These are phyloP conservation scores for Pungitius pungitius DNA, from an alignment of 2,113 vertebrate species.

Conservation along the genomic window DNA sequence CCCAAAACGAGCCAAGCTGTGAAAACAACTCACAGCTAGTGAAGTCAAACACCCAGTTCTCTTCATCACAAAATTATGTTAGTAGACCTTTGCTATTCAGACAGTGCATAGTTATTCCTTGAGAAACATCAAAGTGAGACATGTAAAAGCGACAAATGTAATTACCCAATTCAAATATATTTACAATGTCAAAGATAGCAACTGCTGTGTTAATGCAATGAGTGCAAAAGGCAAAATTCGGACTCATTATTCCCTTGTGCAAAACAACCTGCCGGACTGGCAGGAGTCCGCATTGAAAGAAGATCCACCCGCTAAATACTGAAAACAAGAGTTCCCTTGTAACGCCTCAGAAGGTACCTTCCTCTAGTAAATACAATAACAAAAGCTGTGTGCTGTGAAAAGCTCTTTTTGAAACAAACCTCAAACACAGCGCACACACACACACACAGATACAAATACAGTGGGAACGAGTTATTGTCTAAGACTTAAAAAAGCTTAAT, in stretches of 20 bases:
- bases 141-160: slow-evolving; percentile 20
- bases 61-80: neutral
- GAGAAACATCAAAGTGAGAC: slow-evolving; percentile 10
- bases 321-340: slow-evolving; percentile 4
- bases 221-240: neutral
- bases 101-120: slow-evolving; percentile 27
- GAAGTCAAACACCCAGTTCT: neutral
- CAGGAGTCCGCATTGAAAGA: slow-evolving; percentile 23
- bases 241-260: neutral
- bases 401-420: slow-evolving; percentile 40
- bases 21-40: slow-evolving; percentile 13
- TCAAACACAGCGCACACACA: slow-evolving; percentile 8
- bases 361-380: slow-evolving; percentile 37
- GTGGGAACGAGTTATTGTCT: slow-evolving; percentile 19
- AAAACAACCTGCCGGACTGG: slow-evolving; percentile 15
- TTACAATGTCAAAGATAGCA: slow-evolving; percentile 8
- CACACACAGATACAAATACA: slow-evolving; percentile 19
- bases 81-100: neutral
- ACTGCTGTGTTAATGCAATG: neutral
- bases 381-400: slow-evolving; percentile 18
- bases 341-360: slow-evolving; percentile 48
- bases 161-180: slow-evolving; percentile 13
- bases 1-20: slow-evolving; percentile 20
- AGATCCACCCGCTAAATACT: slow-evolving; percentile 22
- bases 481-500: slow-evolving; percentile 19